phyloP scores from a whole-genome alignment of 2,113 vertebrate species.

The Xerus inauris region DNA sequence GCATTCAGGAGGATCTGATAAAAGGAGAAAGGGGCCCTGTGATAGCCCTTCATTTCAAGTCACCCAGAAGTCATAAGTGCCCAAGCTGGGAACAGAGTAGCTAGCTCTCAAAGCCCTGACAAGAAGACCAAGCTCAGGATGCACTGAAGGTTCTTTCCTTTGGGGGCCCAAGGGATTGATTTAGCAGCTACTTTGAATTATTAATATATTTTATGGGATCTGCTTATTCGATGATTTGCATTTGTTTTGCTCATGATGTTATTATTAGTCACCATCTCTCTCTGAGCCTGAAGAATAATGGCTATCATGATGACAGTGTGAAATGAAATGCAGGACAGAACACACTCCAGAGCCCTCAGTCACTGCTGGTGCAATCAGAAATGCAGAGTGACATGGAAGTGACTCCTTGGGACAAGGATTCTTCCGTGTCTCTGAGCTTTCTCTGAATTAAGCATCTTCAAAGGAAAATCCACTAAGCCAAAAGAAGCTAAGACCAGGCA shows the following conservation, averaged over 20 bases:
- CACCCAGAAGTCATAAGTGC: neutral
- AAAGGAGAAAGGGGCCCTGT: neutral
- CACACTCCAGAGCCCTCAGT: neutral
- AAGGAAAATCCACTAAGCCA: neutral
- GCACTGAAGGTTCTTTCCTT: neutral
- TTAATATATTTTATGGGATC: conserved; percentile 60
- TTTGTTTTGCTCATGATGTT: conserved; percentile 74
- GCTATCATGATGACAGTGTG: neutral
- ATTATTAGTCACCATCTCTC: conserved; percentile 70
- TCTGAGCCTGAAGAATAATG: conserved; percentile 53
- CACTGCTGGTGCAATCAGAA: neutral
- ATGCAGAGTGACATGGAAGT: neutral
- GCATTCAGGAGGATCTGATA: neutral
- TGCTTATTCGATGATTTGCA: conserved; percentile 73
- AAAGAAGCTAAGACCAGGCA: neutral
- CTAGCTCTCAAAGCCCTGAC: neutral
- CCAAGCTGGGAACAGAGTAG: neutral
- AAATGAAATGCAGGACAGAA: neutral
- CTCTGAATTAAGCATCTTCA: neutral
- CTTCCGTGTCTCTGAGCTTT: neutral
- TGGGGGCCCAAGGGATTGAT: neutral
- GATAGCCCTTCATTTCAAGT: neutral
- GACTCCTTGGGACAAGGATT: neutral
- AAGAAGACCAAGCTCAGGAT: neutral
- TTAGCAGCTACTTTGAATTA: conserved; percentile 65